Conservation (phyloP, 2,797 vertebrate genomes). For the Nothura maculosa region DNA sequence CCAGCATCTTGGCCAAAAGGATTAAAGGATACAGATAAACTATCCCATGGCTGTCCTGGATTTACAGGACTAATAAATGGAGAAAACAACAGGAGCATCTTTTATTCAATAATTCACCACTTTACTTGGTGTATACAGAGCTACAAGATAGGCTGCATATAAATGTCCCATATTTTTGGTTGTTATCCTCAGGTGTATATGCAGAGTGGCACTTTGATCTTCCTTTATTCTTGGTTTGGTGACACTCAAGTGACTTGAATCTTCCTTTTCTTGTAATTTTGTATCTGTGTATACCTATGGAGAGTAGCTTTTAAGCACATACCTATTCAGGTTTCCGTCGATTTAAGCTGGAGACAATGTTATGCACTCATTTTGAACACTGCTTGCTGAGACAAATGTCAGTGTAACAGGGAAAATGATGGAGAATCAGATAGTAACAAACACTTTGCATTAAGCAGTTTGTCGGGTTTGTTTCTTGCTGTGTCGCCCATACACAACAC, state of each 20-base stretch:
- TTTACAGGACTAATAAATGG: not conserved
- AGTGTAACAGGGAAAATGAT: not conserved
- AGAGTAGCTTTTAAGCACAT: not conserved
- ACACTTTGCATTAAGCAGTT: not conserved
- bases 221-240: not conserved
- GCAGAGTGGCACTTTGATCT: not conserved
- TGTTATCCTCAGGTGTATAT: not conserved
- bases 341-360: not conserved
- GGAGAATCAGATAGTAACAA: not conserved
- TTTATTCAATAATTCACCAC: not conserved
- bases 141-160: not conserved
- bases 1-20: not conserved
- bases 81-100: not conserved
- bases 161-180: not conserved
- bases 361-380: not conserved
- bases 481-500: not conserved
- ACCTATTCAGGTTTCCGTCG: not conserved
- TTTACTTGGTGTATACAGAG: not conserved
- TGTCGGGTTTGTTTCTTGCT: not conserved
- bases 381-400: not conserved
- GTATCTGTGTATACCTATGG: not conserved
- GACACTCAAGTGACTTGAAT: not conserved
- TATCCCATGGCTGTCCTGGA: not conserved
- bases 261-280: not conserved
- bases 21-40: not conserved